Evolutionary conservation across 2,797 vertebrate genomes (phyloP).

Genomic region (Echiichthys vipera): DNA sequence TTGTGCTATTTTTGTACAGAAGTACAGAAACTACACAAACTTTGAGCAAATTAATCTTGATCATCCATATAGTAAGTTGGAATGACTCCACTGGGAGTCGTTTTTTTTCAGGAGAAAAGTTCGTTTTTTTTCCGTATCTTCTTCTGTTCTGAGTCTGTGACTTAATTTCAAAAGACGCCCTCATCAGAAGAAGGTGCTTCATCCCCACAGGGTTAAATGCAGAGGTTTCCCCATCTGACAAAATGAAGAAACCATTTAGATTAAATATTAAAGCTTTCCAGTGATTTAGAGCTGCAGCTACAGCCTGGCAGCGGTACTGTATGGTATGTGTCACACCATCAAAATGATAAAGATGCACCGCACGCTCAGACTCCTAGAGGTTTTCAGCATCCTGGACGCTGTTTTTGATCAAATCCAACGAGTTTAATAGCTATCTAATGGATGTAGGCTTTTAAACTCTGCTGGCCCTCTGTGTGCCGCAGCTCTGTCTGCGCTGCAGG

Average conservation of each 20-base stretch:
- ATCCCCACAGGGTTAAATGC: neutral
- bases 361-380: neutral
- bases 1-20: too few species aligned
- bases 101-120: slow-evolving; percentile 16
- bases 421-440: slow-evolving; percentile 22
- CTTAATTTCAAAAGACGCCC: neutral
- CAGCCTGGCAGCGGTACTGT: neutral
- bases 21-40: too few species aligned
- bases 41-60: neutral
- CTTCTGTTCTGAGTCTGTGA: neutral
- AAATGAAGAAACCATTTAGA: slow-evolving; percentile 15
- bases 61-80: neutral
- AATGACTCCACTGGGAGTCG: neutral
- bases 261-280: neutral
- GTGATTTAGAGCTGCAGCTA: neutral
- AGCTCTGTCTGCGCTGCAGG: neutral
- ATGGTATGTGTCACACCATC: slow-evolving; percentile 9
- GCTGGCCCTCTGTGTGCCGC: slow-evolving; percentile 13
- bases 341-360: neutral
- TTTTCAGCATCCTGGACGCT: neutral
- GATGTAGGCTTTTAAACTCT: slow-evolving; percentile 29
- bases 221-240: neutral
- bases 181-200: slow-evolving; percentile 3
- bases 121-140: neutral
- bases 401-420: neutral